A percentile compares a stretch with the other conserved stretches of the same genome.
Evolutionary conservation across 2,888 invertebrate genomes (phyloP).

Genomic region (Cerastis leucographa): DNA sequence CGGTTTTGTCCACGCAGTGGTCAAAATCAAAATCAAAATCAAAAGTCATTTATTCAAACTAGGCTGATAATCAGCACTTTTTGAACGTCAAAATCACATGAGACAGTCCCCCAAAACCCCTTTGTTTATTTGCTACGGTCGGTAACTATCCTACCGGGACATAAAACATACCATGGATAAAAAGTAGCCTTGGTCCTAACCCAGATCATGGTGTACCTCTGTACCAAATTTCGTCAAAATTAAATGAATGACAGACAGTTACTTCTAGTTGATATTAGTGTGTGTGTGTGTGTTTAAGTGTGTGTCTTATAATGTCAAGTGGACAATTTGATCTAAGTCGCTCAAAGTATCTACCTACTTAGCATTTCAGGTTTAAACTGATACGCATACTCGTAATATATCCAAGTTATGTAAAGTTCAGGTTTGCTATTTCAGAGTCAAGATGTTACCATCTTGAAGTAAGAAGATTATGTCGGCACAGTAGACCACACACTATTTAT

Average conservation of each 20-base stretch:
- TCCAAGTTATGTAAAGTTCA: background rate
- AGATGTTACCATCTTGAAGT: background rate
- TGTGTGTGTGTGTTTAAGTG: background rate
- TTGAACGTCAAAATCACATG: too few species aligned
- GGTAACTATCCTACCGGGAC: background rate
- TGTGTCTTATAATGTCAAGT: conserved; percentile 4
- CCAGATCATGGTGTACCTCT: background rate
- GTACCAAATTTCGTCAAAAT: background rate
- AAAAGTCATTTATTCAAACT: too few species aligned
- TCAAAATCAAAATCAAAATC: too few species aligned
- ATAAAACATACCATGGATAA: background rate
- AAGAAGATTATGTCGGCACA: background rate
- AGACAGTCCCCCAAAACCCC: too few species aligned
- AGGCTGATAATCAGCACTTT: too few species aligned
- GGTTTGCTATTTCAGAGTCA: background rate
- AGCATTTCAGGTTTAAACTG: background rate
- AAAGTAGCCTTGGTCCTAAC: background rate
- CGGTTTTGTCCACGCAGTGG: too few species aligned
- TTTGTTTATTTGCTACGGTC: too few species aligned
- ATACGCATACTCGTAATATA: background rate
- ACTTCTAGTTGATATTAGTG: background rate
- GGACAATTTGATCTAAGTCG: background rate
- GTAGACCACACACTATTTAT: background rate
- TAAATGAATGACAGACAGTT: background rate
- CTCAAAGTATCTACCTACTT: background rate